Percentiles rank a stretch among this genome's conserved stretches.
Evolutionary conservation across 23 tunicate species (phyloP).

Genomic region (Ciona savignyi): DNA sequence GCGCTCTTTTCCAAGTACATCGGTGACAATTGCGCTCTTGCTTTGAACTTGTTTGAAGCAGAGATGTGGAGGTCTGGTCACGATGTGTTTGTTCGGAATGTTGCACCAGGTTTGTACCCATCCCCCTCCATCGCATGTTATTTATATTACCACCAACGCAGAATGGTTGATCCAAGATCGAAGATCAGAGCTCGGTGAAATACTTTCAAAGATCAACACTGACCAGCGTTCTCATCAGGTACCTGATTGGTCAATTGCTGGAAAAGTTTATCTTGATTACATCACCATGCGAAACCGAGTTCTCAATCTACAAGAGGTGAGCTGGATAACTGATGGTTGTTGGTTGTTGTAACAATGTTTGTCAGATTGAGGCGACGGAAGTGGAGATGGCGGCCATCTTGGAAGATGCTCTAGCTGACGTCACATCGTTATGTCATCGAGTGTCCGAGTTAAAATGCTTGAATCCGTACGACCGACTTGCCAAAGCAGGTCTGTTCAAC

Average conservation of each 20-base stretch:
- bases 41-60: slow-evolving; percentile 32
- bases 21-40: slow-evolving; percentile 6
- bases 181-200: background rate
- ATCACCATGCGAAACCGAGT: slow-evolving; percentile 9
- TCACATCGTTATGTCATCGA: slow-evolving; percentile 44
- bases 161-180: slow-evolving; percentile 53
- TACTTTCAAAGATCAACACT: slow-evolving; percentile 14
- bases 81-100: slow-evolving; percentile 40
- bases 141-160: background rate
- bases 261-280: slow-evolving; percentile 64
- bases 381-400: slow-evolving; percentile 29
- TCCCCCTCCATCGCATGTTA: background rate
- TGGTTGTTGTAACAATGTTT: background rate
- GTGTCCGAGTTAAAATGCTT: slow-evolving; percentile 32
- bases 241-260: slow-evolving; percentile 45
- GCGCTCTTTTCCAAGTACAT: slow-evolving; percentile 33
- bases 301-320: slow-evolving; percentile 30
- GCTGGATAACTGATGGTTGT: background rate
- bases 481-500: too few relatives aligned
- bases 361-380: slow-evolving; percentile 18
- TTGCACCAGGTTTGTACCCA: slow-evolving; percentile 45
- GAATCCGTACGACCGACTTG: slow-evolving; percentile 30
- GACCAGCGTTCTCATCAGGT: slow-evolving; percentile 3
- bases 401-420: slow-evolving; percentile 25
- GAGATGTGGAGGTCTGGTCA: slow-evolving; percentile 46